Conservation (phyloP, 2,888 invertebrate genomes). For the Leptopilina drosophilae region DNA sequence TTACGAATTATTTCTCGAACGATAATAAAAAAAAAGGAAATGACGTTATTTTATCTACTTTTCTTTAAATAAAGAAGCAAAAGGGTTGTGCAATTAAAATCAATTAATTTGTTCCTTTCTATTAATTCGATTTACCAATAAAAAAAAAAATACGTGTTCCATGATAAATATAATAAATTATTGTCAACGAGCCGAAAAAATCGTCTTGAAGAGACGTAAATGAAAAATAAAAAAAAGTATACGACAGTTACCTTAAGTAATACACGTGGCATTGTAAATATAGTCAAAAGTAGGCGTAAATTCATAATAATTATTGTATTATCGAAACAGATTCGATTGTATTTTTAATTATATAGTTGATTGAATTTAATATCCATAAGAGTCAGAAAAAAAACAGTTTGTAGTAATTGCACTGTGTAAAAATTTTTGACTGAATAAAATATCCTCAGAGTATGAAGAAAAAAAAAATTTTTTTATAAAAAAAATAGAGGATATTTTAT, state of each 20-base stretch:
- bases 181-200: constrained; percentile 13
- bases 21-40: not conserved
- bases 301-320: constrained; percentile 27
- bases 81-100: constrained; percentile 37
- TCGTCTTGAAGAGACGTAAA: constrained; percentile 54
- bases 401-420: constrained; percentile 17
- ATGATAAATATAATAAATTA: not conserved
- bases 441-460: constrained; percentile 22
- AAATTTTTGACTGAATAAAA: constrained; percentile 24
- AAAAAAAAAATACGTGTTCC: not conserved
- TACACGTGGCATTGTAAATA: constrained; percentile 72
- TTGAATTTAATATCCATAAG: not conserved
- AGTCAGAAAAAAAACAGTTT: constrained; percentile 17
- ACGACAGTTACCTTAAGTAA: constrained; percentile 70
- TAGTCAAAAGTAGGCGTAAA: constrained; percentile 56
- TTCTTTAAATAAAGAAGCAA: not conserved
- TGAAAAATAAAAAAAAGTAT: constrained; percentile 65
- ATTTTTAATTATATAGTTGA: constrained; percentile 38
- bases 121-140: constrained; percentile 7
- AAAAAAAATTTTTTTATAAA: not conserved
- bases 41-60: not conserved
- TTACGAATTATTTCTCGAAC: not conserved
- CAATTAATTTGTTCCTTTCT: not conserved
- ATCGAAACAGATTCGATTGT: constrained; percentile 23
- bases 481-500: constrained; percentile 34